These are phyloP conservation scores for Nibea albiflora DNA, from an alignment of 2,113 vertebrate species.

Conservation along the genomic window DNA sequence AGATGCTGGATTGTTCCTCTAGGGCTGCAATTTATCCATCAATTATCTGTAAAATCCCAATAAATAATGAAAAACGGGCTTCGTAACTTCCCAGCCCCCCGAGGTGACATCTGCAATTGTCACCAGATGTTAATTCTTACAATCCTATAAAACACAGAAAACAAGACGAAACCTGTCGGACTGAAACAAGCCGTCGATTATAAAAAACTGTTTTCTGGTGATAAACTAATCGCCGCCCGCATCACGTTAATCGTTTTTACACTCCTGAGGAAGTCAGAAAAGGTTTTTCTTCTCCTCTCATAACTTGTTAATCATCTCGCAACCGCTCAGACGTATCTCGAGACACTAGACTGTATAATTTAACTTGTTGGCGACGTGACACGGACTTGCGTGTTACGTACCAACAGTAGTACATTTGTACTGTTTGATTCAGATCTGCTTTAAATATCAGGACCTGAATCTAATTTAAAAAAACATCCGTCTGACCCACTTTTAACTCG, in stretches of 20 bases:
- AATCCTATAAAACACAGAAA: too few relatives aligned
- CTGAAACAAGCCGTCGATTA: too few relatives aligned
- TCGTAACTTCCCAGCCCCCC: not conserved
- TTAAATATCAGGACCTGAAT: not conserved
- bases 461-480: not conserved
- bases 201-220: too few relatives aligned
- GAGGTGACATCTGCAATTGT: not conserved
- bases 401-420: not conserved
- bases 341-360: too few relatives aligned
- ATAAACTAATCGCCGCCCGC: too few relatives aligned
- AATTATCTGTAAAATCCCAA: not conserved
- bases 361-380: not conserved
- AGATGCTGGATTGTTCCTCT: too few relatives aligned
- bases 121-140: not conserved
- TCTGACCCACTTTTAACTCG: constrained; percentile 31
- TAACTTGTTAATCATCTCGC: not conserved
- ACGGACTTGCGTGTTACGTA: too few relatives aligned
- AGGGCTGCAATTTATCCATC: not conserved
- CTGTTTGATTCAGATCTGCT: not conserved
- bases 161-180: too few relatives aligned
- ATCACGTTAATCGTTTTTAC: too few relatives aligned
- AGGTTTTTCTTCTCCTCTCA: too few relatives aligned
- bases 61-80: not conserved
- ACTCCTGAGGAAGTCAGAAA: too few relatives aligned
- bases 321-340: not conserved